phyloP scores from a whole-genome alignment of 2,888 invertebrate species.

The Nemotelus nigrinus region DNA sequence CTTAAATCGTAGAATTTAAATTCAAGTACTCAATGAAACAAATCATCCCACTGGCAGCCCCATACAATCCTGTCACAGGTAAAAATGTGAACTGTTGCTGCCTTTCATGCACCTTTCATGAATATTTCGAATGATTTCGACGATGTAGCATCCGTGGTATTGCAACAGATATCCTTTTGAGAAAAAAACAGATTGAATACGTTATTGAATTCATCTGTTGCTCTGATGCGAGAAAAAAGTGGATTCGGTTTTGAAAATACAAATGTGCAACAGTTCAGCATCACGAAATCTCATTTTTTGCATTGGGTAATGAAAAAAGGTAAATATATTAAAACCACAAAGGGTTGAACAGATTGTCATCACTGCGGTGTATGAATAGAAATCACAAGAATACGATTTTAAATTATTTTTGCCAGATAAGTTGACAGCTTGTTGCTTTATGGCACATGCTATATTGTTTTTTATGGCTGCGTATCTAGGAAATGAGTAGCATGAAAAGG shows the following conservation, averaged over 20 bases:
- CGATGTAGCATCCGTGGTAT: constrained; percentile 31
- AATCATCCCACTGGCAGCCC: background rate
- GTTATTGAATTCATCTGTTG: constrained; percentile 35
- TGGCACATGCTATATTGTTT: constrained; percentile 2
- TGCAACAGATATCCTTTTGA: constrained; percentile 36
- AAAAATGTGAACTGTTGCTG: constrained; percentile 21
- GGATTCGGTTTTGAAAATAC: background rate
- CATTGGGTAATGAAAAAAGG: background rate
- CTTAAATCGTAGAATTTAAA: background rate
- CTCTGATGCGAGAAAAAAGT: background rate
- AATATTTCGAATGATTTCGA: constrained; percentile 4
- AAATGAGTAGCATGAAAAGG: too few relatives aligned
- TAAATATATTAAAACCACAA: constrained; percentile 6
- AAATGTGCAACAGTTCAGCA: constrained; percentile 38
- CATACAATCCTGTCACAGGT: background rate
- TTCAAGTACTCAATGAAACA: background rate
- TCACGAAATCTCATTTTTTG: background rate
- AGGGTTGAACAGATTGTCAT: constrained; percentile 39
- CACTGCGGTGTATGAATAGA: constrained; percentile 25
- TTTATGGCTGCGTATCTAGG: too few relatives aligned
- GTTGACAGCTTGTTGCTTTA: constrained; percentile 17
- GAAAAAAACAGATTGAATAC: constrained; percentile 10
- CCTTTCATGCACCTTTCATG: constrained; percentile 24
- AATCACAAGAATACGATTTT: background rate
- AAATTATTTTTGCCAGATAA: background rate